Evolutionary conservation across 2,888 invertebrate genomes (phyloP), one percentile per base, ranked within the genome.

Genomic region (Capitulum mitella): DNA sequence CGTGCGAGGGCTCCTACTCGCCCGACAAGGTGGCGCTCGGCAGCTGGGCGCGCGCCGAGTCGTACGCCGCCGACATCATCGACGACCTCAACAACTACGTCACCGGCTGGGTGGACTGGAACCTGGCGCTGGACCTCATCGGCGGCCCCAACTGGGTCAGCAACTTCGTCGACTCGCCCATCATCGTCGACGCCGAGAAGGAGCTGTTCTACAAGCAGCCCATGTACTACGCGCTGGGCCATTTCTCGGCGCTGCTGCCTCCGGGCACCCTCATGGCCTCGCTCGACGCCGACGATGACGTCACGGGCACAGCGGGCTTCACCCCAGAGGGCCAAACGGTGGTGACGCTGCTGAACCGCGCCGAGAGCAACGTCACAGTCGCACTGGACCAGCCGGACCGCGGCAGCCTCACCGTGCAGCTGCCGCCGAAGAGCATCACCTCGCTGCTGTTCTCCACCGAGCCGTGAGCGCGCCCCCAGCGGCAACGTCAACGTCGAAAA

Each of bases 61-160:
- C 82, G 51, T 90, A 89, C 83, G 87, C 87, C 14, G 82, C 84
- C 78, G 86, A 87, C 81, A 88, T 89, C 29, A 85, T 88, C 43
- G 87, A 88, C 85, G 87, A 87, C 82, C 81, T 89, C 78, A 87
- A 87, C 81, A 85, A 88, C 83, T 87, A 86, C 84, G 87, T 87
- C 0, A 83, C 85, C 2, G 89, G 88, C 3, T 89, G 89, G 89
- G 85, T 86, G 6, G 89, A 89, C 82, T 89, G 89, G 89, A 89
- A 89, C 83, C 83, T 89, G 75, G 87, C 86, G 6, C 83, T 89
- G 29, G 85, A 88, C 82, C 81, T 84, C 80, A 78, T 83, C 43
- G 89, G 89, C 14, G 89, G 89, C 8, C 89, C 89, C 10, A 88
- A 87, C 83, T 89, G 88, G 88, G 86, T 85, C 3, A 83, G 84